Base-by-base conservation (phyloP, 2,797 vertebrate genomes). In the Poecilia gillii region DNA sequence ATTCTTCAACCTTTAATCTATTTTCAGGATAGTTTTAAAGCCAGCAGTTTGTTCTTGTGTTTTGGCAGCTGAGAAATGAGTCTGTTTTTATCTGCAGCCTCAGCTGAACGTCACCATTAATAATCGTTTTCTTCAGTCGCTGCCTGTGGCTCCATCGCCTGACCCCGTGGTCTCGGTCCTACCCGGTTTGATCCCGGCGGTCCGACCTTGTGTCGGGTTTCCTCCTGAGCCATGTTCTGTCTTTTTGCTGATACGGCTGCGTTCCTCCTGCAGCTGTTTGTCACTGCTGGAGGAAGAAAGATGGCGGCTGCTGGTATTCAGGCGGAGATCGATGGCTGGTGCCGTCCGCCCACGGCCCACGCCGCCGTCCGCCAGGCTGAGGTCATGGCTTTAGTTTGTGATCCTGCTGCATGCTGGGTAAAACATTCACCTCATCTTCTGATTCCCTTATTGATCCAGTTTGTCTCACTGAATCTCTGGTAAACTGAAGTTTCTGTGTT, bases 221-320 rank as follows among this genome's bases (percentile, higher is more conserved):
- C 89, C 76, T 83, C 62, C 33, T 89, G 89, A 92, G 79, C 59
- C 80, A 92, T 90, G 83, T 49, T 73, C 85, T 76, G 85, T 76
- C 57, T 89, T 92, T 94, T 92, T 91, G 90, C 89, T 91, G 90
- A 94, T 92, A 2, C 47, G 14, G 14, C 47, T 5, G 16, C 6
- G 1, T 49, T 49, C 47, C 18, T 49, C 47, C 18, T 49, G 47
- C 16, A 18, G 83, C 66, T 49, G 36, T 81, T 83, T 79, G 87
- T 47, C 25, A 64, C 82, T 62, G 4, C 51, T n/a, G 39, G 84
- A 81, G 88, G 87, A 89, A 68, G 87, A 89, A 71, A 85, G 47
- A 88, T 86, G 88, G 72, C 66, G 23, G 41, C 2, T 41, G 66
- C 70, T 46, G 6, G 78, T 91, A 91, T 91, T 87, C 47, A 88